Evolutionary conservation across 2,888 invertebrate genomes (phyloP).

Genomic region (Dendrolimus pini): DNA sequence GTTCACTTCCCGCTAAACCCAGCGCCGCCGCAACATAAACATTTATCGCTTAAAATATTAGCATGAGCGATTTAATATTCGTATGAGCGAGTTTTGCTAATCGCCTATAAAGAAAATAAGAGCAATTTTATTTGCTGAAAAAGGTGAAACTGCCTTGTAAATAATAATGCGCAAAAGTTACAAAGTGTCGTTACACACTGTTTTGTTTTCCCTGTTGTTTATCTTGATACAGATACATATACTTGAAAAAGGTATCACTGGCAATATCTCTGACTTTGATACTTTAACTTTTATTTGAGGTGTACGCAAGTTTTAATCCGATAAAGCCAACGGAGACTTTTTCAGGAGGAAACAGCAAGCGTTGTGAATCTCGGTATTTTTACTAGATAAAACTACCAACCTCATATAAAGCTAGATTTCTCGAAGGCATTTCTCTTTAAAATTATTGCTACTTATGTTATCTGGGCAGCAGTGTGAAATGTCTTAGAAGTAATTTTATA

Average conservation of each 20-base stretch:
- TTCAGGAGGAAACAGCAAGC: not conserved
- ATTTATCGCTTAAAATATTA: not conserved
- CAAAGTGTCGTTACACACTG: too few species aligned
- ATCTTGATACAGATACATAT: not conserved
- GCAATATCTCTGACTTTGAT: not conserved
- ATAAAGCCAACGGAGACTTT: not conserved
- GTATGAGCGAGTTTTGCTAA: not conserved
- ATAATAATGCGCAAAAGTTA: not conserved
- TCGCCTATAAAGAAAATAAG: not conserved
- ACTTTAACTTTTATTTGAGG: not conserved
- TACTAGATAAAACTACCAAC: not conserved
- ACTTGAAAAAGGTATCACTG: not conserved
- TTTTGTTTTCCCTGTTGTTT: not conserved
- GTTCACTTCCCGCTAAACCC: too few species aligned
- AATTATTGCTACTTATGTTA: too few species aligned
- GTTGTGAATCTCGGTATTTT: not conserved
- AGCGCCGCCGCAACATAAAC: too few species aligned
- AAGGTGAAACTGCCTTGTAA: not conserved
- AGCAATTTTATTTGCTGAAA: not conserved
- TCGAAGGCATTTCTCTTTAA: too few species aligned
- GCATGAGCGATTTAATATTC: not conserved
- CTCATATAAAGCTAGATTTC: too few species aligned
- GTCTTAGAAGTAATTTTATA: too few species aligned
- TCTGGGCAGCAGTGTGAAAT: too few species aligned
- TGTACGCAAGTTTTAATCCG: not conserved